Evolutionary conservation across 1,140 invertebrate genomes (phyloP).

Genomic region (Agrypnia vestita): DNA sequence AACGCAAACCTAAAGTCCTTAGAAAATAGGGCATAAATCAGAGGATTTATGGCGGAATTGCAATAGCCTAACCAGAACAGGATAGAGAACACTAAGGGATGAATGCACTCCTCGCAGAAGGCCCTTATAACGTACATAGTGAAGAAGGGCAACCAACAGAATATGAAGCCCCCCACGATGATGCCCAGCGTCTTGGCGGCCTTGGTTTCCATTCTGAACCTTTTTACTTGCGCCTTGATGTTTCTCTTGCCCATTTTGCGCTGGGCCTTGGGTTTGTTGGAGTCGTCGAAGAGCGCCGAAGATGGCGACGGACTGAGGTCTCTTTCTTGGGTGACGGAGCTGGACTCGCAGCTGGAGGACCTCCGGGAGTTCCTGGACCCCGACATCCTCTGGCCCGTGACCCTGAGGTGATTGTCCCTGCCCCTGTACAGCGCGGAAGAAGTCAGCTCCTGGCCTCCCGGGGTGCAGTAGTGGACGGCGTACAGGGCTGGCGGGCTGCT

Average conservation of each 20-base stretch:
- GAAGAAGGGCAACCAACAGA: conserved; percentile 97
- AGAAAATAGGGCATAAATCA: conserved; percentile 93
- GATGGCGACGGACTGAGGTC: conserved; percentile 70
- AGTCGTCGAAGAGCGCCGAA: conserved; percentile 71
- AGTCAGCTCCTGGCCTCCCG: conserved; percentile 71
- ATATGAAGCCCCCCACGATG: conserved; percentile 94
- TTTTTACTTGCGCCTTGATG: conserved; percentile 88
- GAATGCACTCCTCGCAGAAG: conserved; percentile 87
- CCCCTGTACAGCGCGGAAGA: conserved; percentile 62
- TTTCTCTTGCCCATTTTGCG: conserved; percentile 86
- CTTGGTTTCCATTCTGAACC: conserved; percentile 93
- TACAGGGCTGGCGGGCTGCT: conserved; percentile 70
- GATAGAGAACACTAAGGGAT: conserved; percentile 88
- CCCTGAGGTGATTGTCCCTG: conserved; percentile 67
- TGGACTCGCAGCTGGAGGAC: conserved; percentile 65
- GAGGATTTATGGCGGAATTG: conserved; percentile 95
- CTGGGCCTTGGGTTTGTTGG: conserved; percentile 78
- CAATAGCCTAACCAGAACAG: conserved; percentile 98
- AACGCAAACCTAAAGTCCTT: conserved; percentile 94
- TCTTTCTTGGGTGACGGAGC: conserved; percentile 61
- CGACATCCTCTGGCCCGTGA: conserved; percentile 64
- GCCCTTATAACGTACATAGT: conserved; percentile 91
- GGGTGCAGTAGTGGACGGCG: conserved; percentile 76
- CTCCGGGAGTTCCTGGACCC: conserved; percentile 61
- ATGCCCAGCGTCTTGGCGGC: conserved; percentile 95